Evolutionary conservation across 2,888 invertebrate species (phyloP).

Genomic region (Calliopum simillimum): DNA sequence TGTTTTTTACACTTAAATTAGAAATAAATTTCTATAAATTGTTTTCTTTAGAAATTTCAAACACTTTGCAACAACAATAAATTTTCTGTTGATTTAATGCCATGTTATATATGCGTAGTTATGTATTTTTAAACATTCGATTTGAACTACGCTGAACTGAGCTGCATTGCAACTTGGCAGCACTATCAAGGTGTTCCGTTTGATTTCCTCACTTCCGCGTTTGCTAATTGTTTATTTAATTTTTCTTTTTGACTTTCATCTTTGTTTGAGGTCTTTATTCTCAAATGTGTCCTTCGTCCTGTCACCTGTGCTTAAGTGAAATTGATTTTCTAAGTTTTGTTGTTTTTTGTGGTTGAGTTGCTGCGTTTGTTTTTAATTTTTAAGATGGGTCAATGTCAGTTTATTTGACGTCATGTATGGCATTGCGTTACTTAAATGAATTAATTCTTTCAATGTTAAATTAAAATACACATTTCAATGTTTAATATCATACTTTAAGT

Average conservation of each 20-base stretch:
- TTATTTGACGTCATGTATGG: too few species aligned
- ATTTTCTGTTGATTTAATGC: neutral
- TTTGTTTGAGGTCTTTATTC: neutral
- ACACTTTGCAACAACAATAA: too few species aligned
- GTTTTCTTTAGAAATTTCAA: too few species aligned
- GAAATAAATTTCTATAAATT: too few species aligned
- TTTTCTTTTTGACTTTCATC: neutral
- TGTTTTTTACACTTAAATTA: too few species aligned
- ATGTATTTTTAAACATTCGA: conserved; percentile 2
- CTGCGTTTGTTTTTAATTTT: too few species aligned
- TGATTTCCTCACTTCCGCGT: conserved; percentile 13
- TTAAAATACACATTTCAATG: too few species aligned
- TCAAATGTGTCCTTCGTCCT: neutral
- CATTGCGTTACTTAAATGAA: too few species aligned
- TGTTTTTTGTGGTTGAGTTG: too few species aligned
- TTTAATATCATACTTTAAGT: too few species aligned
- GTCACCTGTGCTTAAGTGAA: conserved; percentile 18
- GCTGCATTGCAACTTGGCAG: conserved; percentile 9
- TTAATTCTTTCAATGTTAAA: too few species aligned
- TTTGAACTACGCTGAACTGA: neutral
- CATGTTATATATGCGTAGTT: neutral
- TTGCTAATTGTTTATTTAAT: neutral
- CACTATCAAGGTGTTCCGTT: conserved; percentile 29
- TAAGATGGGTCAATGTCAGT: too few species aligned
- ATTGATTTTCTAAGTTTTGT: neutral